Base-by-base conservation (phyloP, 2,797 vertebrate genomes). In the Protonibea diacanthus region DNA sequence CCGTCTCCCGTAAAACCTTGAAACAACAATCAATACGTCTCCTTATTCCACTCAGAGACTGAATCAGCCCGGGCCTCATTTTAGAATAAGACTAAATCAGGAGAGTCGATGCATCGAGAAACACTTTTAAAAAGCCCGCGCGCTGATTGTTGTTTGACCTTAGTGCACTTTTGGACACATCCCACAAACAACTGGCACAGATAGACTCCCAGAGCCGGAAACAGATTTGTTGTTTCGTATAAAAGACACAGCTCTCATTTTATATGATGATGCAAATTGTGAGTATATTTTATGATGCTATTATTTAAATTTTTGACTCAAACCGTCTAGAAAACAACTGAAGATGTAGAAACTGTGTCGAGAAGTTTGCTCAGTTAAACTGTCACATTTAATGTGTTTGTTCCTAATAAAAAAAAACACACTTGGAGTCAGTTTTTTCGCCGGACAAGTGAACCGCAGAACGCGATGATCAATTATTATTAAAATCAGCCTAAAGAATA, bases 11-110 rank as follows among this genome's bases (percentile, higher is more conserved):
- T 89, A 85, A 90, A 90, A 86, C 81, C 86, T 87, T 86, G 86
- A 88, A 89, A 87, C 83, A 89, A 85, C 91, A 75, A 88, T 91
- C 88, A 82, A 91, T 91, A 84, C 56, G 27, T 89, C 74, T 86
- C 57, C 80, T 78, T 77, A 66, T 80, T 86, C 83, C 68, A 61
- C 72, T 71, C 71, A 55, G 78, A 69, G 80, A 77, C 88, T 69
- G 79, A 83, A 86, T 82, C 73, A 49, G 78, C 74, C 63, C 3
- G 12, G 72, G 80, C 53, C 45, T 84, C 72, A n/a, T 81, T 88
- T 85, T 58, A 38, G 71, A 85, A 85, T 57, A 59, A 82, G 63
- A 78, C 73, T 85, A 81, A 80, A 91, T 85, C 84, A 79, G 74
- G 21, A 21, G 65, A 71, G 65, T 80, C 78, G 3, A 45, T 38